These are phyloP conservation scores for Procambarus virginalis DNA, from an alignment of 1,140 invertebrate genomes.

Conservation along the genomic window DNA sequence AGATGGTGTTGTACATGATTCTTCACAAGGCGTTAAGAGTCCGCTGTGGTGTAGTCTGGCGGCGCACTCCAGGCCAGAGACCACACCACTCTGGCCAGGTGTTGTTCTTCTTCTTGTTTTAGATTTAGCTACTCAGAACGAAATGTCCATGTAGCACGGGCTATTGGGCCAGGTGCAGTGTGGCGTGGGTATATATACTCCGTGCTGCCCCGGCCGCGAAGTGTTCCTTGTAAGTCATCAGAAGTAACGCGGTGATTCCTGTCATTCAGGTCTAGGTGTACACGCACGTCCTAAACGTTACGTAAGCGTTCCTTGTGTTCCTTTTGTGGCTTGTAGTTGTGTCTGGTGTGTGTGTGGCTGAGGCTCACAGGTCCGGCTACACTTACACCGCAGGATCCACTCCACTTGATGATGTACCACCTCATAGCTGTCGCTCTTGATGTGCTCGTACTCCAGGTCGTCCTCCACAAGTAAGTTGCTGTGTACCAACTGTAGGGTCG, in stretches of 20 bases:
- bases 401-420: constrained; percentile 38
- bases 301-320: neutral
- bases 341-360: neutral
- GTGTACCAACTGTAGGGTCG: neutral
- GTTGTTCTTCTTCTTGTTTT: too few species aligned
- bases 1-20: too few species aligned
- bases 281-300: neutral
- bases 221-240: neutral
- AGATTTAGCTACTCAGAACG: too few species aligned
- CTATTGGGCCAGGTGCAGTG: too few species aligned
- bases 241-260: neutral
- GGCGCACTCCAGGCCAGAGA: too few species aligned
- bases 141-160: too few species aligned
- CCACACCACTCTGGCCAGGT: too few species aligned
- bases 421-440: constrained; percentile 44
- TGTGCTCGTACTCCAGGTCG: constrained; percentile 31
- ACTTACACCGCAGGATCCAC: constrained; percentile 6
- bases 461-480: constrained; percentile 32
- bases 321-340: neutral
- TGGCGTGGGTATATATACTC: too few species aligned
- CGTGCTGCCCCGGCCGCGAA: neutral
- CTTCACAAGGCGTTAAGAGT: too few species aligned
- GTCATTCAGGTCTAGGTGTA: neutral
- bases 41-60: too few species aligned
- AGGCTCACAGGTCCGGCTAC: neutral